Evolutionary conservation across 1,140 invertebrate genomes (phyloP), one percentile per base, ranked within the genome.

Genomic region (Listronotus bonariensis): DNA sequence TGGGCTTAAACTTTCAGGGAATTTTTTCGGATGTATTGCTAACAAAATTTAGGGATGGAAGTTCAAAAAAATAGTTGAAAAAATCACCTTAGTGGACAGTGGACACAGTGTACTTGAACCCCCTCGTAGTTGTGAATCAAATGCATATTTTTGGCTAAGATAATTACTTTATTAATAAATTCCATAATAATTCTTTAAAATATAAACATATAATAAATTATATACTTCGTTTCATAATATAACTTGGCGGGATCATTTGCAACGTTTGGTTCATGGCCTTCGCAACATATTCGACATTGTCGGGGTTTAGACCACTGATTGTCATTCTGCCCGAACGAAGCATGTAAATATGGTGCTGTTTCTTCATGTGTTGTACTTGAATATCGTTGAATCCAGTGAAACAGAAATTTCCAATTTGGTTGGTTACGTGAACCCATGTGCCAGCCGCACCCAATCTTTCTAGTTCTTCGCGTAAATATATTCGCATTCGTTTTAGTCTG

Each of bases 351-450:
- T 97, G 94, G 78, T 90, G 89, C 56, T 93, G 82, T 43, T 88
- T 82, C 12, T 89, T 89, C 0, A 98, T 83, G 11, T 65, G 32
- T 52, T 65, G 45, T 10, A 57, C 53, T 31, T 65, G 62, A 10
- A 56, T 20, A 12, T 65, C 15, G 31, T 14, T 53, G 11, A 63
- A 49, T 10, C 57, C 57, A 49, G n/a, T 53, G n/a, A 59, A 49
- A 5, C 92, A 96, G 80, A 98, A 98, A 90, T 98, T 95, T 70
- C 96, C 96, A 78, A 94, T 96, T 82, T 98, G 95, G 52, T 87
- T 83, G 6, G 90, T 89, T 69, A 98, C 94, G 78, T 98, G 96
- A 71, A 93, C 88, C 96, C 96, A 98, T 56, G 79, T 88, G 65
- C 95, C 95, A n/a, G 95, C 92, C 0, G 95, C 96, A 52, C 85